Base-by-base conservation (phyloP, 2,797 vertebrate species). In the Hippoglossus hippoglossus region DNA sequence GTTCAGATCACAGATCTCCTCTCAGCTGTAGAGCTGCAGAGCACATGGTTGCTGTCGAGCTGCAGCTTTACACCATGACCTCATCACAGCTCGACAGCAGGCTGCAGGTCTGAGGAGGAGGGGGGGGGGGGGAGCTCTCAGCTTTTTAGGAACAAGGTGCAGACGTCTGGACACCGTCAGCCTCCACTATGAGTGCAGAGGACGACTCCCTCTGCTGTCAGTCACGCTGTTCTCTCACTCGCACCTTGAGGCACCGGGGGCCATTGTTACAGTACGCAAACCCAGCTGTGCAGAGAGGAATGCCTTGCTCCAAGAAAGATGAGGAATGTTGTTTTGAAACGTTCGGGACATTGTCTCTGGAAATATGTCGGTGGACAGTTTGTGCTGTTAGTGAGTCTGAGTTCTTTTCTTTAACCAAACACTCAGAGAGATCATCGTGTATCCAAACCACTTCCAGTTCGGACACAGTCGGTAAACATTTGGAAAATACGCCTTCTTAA, bases 111-210 rank as follows among this genome's bases (percentile, higher is more conserved):
- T 56, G 72, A 57, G 59, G 21, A 5, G 4, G 26, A 5, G 4
- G 26, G 26, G 26, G 26, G 26, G 26, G 26, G 26, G 25, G 25
- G 34, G 34, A 0, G 10, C 51, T 73, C 74, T 82, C 65, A 62
- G 76, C 77, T 65, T 65, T 61, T 55, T 58, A 59, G 70, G 19
- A 57, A 69, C 13, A 58, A n/a, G 31, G 62, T 83, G 66, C 41
- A 50, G 65, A 58, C 41, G 75, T 89, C 88, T 82, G 87, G 71
- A 69, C 73, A 52, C 67, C 82, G 81, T 85, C 88, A 63, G 73
- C 54, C 41, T 15, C 52, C 24, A 24, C 70, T 3, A 21, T 41
- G 81, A 86, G 79, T 55, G 89, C 85, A 1, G 61, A 56, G 53
- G 49, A 46, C 11, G 49, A 36, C 21, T 63, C 28, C 28, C 19